Conservation (phyloP, 2,797 vertebrate species). For the Sebastes hubbsi region DNA sequence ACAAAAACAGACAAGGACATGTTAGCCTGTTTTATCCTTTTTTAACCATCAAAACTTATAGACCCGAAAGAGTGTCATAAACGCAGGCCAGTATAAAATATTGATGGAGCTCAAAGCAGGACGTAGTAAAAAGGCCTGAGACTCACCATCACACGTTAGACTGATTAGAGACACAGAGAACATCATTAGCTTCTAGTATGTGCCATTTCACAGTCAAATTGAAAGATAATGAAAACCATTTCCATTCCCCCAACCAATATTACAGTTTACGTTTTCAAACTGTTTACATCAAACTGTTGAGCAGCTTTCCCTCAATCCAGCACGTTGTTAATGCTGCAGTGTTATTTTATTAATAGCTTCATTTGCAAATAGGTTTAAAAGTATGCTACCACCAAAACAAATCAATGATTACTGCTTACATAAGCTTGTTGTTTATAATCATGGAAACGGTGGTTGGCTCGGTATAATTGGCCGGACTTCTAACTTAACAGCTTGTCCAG, state of each 20-base stretch:
- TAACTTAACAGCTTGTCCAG: conserved; percentile 19
- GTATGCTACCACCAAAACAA: not conserved
- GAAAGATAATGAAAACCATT: conserved; percentile 41
- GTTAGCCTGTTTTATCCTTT: not conserved
- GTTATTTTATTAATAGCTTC: conserved; percentile 13
- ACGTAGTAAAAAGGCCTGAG: conserved; percentile 20
- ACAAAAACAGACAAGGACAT: not conserved
- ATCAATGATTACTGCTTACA: conserved; percentile 14
- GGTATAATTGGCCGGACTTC: conserved; percentile 4
- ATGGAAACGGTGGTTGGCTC: not conserved
- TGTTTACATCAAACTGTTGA: conserved; percentile 7
- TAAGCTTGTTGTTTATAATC: not conserved
- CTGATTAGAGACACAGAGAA: conserved; percentile 17
- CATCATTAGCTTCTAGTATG: conserved; percentile 6
- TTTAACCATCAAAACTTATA: conserved; percentile 5
- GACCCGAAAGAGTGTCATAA: not conserved
- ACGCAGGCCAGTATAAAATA: conserved; percentile 13
- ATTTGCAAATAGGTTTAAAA: conserved; percentile 10
- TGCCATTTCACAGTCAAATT: conserved; percentile 46
- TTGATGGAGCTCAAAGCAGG: conserved; percentile 11
- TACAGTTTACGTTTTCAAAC: not conserved
- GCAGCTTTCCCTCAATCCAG: not conserved
- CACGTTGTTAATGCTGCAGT: not conserved
- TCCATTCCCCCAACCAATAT: conserved; percentile 9
- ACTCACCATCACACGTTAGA: conserved; percentile 11